Evolutionary conservation across 2,888 invertebrate species (phyloP).

Genomic region (Papilio demoleus): DNA sequence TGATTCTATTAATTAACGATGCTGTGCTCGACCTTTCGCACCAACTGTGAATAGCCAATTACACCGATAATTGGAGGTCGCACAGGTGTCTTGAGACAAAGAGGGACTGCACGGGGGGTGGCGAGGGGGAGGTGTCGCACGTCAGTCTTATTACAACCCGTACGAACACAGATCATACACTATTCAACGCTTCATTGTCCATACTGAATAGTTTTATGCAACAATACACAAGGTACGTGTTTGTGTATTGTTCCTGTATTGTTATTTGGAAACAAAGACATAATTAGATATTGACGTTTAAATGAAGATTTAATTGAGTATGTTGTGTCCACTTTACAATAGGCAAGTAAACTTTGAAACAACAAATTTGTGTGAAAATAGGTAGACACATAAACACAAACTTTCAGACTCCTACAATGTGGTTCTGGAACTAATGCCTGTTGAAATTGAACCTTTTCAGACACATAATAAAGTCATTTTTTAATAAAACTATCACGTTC

Average conservation of each 20-base stretch:
- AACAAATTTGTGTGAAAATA: too few species aligned
- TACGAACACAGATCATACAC: conserved; percentile 20
- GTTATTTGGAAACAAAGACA: conserved; percentile 16
- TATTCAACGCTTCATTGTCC: conserved; percentile 27
- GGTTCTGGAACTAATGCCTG: conserved; percentile 36
- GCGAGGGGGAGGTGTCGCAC: conserved; percentile 40
- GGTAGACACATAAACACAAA: too few species aligned
- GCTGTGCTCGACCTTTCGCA: conserved; percentile 72
- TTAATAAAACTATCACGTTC: too few species aligned
- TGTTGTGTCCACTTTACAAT: too few species aligned
- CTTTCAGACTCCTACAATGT: too few species aligned
- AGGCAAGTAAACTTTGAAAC: too few species aligned
- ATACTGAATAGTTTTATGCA: conserved; percentile 32
- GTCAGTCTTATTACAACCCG: conserved; percentile 28
- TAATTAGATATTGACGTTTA: conserved; percentile 12
- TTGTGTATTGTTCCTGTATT: conserved; percentile 15
- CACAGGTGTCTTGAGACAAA: conserved; percentile 76
- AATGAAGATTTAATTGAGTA: neutral
- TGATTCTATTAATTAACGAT: conserved; percentile 80
- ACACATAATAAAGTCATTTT: too few species aligned
- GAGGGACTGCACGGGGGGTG: conserved; percentile 50
- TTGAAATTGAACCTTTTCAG: conserved; percentile 44
- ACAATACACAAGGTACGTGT: conserved; percentile 13
- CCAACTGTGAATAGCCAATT: conserved; percentile 80
- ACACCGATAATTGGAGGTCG: conserved; percentile 80